Conservation (phyloP, 2,888 invertebrate genomes). For the Stenurella melanura region DNA sequence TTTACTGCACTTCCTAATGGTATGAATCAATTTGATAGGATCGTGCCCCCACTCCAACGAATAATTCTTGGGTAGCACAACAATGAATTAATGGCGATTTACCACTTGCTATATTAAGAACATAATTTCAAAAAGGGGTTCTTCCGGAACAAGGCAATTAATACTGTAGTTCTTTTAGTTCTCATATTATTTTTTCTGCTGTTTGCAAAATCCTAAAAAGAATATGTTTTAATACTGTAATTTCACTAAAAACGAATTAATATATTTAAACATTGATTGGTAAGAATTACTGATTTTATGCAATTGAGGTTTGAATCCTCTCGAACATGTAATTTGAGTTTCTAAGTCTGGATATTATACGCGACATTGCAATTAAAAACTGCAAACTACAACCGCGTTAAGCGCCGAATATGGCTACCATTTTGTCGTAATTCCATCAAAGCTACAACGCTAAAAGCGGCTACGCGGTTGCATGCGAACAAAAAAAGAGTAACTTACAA, state of each 20-base stretch:
- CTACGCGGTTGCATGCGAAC: neutral
- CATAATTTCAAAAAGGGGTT: neutral
- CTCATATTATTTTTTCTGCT: too few species aligned
- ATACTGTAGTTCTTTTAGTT: too few species aligned
- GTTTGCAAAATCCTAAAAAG: too few species aligned
- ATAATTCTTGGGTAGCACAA: neutral
- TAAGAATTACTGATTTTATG: too few species aligned
- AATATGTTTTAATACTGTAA: too few species aligned
- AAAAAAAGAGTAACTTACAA: conserved; percentile 28
- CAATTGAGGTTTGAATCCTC: too few species aligned
- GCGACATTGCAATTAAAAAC: too few species aligned
- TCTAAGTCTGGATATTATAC: too few species aligned
- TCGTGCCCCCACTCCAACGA: neutral
- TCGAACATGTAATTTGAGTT: too few species aligned
- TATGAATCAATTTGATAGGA: neutral
- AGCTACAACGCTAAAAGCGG: neutral
- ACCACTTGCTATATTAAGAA: neutral
- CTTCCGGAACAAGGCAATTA: too few species aligned
- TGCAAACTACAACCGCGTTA: neutral
- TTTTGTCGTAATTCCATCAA: neutral
- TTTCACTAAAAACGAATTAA: too few species aligned
- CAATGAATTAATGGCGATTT: neutral
- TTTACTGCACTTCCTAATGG: conserved; percentile 1
- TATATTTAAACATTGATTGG: too few species aligned
- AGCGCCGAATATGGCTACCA: conserved; percentile 35